Evolutionary conservation across 2,113 vertebrate genomes (phyloP).

Genomic region (Takifugu flavidus): DNA sequence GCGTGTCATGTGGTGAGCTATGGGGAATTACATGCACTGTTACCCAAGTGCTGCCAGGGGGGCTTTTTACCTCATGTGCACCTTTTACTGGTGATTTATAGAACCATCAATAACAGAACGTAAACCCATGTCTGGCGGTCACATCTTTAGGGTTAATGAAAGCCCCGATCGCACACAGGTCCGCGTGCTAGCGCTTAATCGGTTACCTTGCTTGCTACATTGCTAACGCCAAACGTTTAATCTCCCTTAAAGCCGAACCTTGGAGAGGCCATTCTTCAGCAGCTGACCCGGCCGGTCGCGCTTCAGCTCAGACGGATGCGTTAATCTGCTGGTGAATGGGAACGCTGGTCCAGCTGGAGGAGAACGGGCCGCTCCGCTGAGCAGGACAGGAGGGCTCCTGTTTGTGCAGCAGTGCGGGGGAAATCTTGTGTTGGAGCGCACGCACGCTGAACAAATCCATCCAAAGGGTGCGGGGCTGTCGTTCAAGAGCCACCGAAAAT

Average conservation of each 20-base stretch:
- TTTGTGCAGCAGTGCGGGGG: slow-evolving; percentile 29
- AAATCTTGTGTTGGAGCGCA: slow-evolving; percentile 14
- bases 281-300: slow-evolving; percentile 35
- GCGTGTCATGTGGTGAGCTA: slow-evolving; percentile 17
- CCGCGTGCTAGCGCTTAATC: slow-evolving; percentile 26
- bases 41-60: slow-evolving; percentile 41
- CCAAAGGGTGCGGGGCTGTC: slow-evolving; percentile 16
- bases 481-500: slow-evolving; percentile 23
- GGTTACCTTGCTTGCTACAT: slow-evolving; percentile 5
- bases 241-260: slow-evolving; percentile 47
- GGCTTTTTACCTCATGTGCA: slow-evolving; percentile 11
- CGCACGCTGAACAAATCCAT: slow-evolving; percentile 44
- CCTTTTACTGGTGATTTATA: slow-evolving; percentile 48
- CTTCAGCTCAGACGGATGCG: slow-evolving; percentile 32
- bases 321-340: slow-evolving; percentile 46
- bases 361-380: slow-evolving; percentile 33
- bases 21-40: slow-evolving; percentile 37
- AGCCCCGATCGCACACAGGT: neutral
- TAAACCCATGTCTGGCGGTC: slow-evolving; percentile 21
- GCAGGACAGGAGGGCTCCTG: slow-evolving; percentile 39
- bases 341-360: slow-evolving; percentile 14
- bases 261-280: slow-evolving; percentile 15
- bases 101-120: slow-evolving; percentile 30
- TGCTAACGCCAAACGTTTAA: slow-evolving; percentile 24
- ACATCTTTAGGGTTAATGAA: neutral